Evolutionary conservation across 2,113 vertebrate genomes (phyloP).

Genomic region (Neodon shergylaensis): DNA sequence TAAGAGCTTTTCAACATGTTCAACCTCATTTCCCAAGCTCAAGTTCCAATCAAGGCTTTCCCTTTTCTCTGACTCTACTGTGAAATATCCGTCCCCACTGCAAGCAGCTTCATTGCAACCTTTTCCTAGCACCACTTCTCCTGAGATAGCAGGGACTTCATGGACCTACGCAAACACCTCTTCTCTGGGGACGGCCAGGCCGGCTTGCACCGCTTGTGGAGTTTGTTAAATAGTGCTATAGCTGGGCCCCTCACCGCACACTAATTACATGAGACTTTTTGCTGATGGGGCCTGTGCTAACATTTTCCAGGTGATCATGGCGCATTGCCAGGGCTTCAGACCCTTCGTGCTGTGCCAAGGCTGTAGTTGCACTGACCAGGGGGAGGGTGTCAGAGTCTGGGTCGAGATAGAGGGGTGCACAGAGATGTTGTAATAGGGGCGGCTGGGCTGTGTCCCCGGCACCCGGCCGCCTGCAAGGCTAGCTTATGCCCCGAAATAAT

Average conservation of each 20-base stretch:
- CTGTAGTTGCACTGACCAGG: neutral
- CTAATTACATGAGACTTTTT: constrained; percentile 36
- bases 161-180: constrained; percentile 9
- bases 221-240: constrained; percentile 37
- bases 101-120: constrained; percentile 50
- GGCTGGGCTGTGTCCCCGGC: too few species aligned
- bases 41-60: constrained; percentile 23
- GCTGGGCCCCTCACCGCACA: neutral
- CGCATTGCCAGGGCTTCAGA: neutral
- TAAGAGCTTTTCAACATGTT: constrained; percentile 55
- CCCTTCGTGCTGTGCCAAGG: neutral
- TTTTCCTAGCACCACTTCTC: constrained; percentile 65
- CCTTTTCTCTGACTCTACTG: neutral
- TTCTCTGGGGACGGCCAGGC: constrained; percentile 29
- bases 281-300: neutral
- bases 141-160: constrained; percentile 65
- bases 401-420: neutral
- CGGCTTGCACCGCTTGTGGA: neutral
- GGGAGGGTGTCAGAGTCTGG: neutral
- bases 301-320: constrained; percentile 23
- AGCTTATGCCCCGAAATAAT: too few species aligned
- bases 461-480: too few species aligned
- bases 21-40: constrained; percentile 44
- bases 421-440: too few species aligned
- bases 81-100: constrained; percentile 49